phyloP scores from a whole-genome alignment of 2,888 invertebrate genomes.

The Andricus curvator region DNA sequence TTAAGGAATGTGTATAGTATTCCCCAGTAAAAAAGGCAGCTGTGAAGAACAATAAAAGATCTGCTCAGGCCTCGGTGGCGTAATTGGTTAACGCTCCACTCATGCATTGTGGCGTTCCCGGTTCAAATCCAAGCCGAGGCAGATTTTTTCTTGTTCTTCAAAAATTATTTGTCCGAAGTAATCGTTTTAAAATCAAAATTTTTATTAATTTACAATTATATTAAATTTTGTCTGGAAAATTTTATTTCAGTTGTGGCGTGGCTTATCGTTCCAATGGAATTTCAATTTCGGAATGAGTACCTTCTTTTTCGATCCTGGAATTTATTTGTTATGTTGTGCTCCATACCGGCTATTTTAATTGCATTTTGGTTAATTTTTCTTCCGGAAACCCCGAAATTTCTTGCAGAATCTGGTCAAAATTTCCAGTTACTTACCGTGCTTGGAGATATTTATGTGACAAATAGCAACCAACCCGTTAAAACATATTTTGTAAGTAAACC shows the following conservation, averaged over 20 bases:
- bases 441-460: conserved; percentile 84
- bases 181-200: too few relatives aligned
- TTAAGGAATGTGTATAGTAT: too few relatives aligned
- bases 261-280: conserved; percentile 86
- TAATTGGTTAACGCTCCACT: too few relatives aligned
- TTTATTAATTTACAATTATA: too few relatives aligned
- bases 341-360: conserved; percentile 84
- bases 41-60: too few relatives aligned
- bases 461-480: conserved; percentile 75
- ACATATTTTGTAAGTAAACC: conserved; percentile 31
- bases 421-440: conserved; percentile 85
- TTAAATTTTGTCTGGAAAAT: neutral
- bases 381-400: conserved; percentile 90
- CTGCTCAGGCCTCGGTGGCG: too few relatives aligned
- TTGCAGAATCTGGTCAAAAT: conserved; percentile 87
- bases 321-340: conserved; percentile 86
- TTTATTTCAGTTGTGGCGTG: conserved; percentile 84
- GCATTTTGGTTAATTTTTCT: conserved; percentile 85
- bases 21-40: too few relatives aligned
- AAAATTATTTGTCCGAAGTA: too few relatives aligned
- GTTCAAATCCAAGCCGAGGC: too few relatives aligned
- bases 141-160: too few relatives aligned
- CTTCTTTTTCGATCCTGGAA: conserved; percentile 85
- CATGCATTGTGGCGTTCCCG: too few relatives aligned
- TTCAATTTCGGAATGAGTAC: conserved; percentile 55